Conservation (phyloP, 2,888 invertebrate species). For the Pasiphila rectangulata region DNA sequence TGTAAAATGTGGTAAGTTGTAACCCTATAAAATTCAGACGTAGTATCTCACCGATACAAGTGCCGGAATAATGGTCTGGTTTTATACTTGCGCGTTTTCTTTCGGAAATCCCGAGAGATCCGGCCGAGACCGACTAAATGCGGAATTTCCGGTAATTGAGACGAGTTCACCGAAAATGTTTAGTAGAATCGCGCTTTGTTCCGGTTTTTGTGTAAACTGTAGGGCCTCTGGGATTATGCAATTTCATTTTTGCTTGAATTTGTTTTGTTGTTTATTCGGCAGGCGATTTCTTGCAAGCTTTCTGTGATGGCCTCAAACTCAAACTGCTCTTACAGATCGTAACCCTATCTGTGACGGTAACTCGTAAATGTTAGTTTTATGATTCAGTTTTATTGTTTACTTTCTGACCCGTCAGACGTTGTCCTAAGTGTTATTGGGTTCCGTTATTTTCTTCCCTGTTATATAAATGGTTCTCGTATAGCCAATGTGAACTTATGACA, state of each 20-base stretch:
- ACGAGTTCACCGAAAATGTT: slow-evolving; percentile 44
- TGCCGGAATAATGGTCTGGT: slow-evolving; percentile 28
- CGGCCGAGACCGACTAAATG: slow-evolving; percentile 40
- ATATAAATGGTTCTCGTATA: too few species aligned
- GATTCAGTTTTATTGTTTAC: too few species aligned
- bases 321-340: too few species aligned
- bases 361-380: too few species aligned
- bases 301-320: neutral
- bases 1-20: slow-evolving; percentile 8
- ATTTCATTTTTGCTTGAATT: slow-evolving; percentile 19
- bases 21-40: slow-evolving; percentile 23
- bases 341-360: too few species aligned
- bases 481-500: too few species aligned
- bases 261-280: slow-evolving; percentile 16
- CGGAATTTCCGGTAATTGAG: slow-evolving; percentile 49
- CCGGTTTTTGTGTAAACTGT: slow-evolving; percentile 34
- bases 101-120: slow-evolving; percentile 39
- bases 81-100: slow-evolving; percentile 36
- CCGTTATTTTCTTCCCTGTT: too few species aligned
- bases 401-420: too few species aligned
- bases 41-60: slow-evolving; percentile 24
- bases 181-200: slow-evolving; percentile 41
- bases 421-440: too few species aligned
- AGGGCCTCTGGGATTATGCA: slow-evolving; percentile 20
- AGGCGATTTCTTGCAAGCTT: neutral